These are phyloP conservation scores for Idaea aversata DNA, from an alignment of 2,888 invertebrate genomes.

Conservation along the genomic window DNA sequence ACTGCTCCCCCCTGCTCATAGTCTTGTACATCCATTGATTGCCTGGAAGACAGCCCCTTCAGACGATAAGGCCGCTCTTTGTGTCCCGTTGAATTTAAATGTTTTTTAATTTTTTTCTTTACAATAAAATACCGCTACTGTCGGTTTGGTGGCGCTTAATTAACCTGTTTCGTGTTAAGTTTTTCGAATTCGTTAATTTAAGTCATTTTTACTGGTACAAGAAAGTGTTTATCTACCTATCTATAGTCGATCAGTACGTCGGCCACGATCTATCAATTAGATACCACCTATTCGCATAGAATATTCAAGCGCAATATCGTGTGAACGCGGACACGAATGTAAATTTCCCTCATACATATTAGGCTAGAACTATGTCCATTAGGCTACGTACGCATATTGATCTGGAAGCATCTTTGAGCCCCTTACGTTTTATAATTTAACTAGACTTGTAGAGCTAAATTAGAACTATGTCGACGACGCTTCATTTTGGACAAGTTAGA, in stretches of 20 bases:
- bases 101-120: too few relatives aligned
- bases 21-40: too few relatives aligned
- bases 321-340: slow-evolving; percentile 26
- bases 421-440: background rate
- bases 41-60: too few relatives aligned
- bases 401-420: background rate
- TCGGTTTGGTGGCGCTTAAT: too few relatives aligned
- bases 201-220: background rate
- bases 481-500: too few relatives aligned
- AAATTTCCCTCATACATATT: slow-evolving; percentile 29
- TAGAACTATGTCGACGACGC: background rate
- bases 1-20: too few relatives aligned
- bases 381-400: background rate
- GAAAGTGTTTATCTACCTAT: background rate
- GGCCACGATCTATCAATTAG: slow-evolving; percentile 16
- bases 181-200: too few relatives aligned
- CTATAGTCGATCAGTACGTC: slow-evolving; percentile 7
- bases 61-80: too few relatives aligned
- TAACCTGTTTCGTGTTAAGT: too few relatives aligned
- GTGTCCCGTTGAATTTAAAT: too few relatives aligned
- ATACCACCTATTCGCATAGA: slow-evolving; percentile 19
- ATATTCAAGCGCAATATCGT: slow-evolving; percentile 30
- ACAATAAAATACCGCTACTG: too few relatives aligned
- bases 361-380: background rate
- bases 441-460: background rate